Evolutionary conservation across 2,888 invertebrate species (phyloP).

Genomic region (Escarpia spicata): DNA sequence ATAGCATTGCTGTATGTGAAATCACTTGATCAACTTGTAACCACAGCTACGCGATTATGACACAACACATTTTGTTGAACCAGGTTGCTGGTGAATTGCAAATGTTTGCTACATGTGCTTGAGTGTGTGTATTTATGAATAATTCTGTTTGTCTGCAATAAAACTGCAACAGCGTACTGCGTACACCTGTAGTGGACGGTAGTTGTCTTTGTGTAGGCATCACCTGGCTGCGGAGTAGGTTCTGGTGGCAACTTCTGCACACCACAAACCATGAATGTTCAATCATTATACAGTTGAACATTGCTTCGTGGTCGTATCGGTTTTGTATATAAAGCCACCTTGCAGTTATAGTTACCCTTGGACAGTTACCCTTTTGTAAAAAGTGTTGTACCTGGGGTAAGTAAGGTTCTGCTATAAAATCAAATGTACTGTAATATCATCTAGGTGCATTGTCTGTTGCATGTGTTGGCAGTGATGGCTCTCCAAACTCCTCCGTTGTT

Average conservation of each 20-base stretch:
- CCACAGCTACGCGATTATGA: not conserved
- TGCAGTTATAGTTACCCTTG: too few species aligned
- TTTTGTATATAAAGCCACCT: too few species aligned
- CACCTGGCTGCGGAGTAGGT: not conserved
- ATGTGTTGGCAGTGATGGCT: too few species aligned
- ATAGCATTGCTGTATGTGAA: not conserved
- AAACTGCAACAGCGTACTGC: conserved; percentile 5
- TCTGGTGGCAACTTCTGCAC: not conserved
- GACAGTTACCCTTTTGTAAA: too few species aligned
- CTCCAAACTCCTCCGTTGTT: too few species aligned
- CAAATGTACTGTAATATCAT: too few species aligned
- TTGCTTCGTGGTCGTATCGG: too few species aligned
- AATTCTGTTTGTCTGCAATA: not conserved
- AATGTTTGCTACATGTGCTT: not conserved
- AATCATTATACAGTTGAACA: too few species aligned
- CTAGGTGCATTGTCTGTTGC: too few species aligned
- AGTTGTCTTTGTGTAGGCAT: not conserved
- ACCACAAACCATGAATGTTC: not conserved
- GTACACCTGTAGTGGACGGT: not conserved
- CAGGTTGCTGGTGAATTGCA: too few species aligned
- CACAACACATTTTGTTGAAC: not conserved
- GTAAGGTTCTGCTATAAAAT: too few species aligned
- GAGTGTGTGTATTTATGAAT: not conserved
- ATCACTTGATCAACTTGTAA: not conserved
- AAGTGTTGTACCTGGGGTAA: too few species aligned